These are phyloP conservation scores for Melanerpes aurifrons DNA, from an alignment of 2,113 vertebrate species.

Conservation along the genomic window DNA sequence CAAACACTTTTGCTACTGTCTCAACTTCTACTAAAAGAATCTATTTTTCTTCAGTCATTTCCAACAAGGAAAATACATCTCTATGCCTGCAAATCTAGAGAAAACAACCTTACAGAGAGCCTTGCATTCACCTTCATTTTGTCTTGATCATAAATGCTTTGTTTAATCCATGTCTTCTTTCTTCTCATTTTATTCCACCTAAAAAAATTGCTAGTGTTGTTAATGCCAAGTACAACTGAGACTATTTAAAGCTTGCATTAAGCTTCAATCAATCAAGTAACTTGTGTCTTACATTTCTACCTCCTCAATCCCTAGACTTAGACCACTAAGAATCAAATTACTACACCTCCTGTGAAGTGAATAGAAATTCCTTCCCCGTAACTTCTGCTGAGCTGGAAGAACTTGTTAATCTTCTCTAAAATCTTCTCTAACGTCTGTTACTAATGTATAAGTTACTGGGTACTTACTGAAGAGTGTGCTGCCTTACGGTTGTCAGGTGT, in stretches of 20 bases:
- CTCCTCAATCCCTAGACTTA: background rate
- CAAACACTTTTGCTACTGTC: background rate
- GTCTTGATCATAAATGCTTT: background rate
- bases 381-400: background rate
- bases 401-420: background rate
- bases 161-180: background rate
- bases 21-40: slow-evolving; percentile 16
- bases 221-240: background rate
- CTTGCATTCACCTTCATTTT: background rate
- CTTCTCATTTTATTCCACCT: background rate
- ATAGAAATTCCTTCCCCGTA: background rate
- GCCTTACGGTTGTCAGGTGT: background rate
- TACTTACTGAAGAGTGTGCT: background rate
- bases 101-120: background rate
- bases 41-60: slow-evolving; percentile 32
- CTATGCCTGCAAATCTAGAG: background rate
- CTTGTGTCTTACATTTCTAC: background rate
- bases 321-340: background rate
- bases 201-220: background rate
- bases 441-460: background rate
- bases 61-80: background rate
- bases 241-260: background rate
- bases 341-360: background rate
- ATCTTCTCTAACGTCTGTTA: background rate
- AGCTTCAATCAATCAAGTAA: background rate